Evolutionary conservation across 1,140 invertebrate genomes (phyloP).

Genomic region (Anadara kagoshimensis): DNA sequence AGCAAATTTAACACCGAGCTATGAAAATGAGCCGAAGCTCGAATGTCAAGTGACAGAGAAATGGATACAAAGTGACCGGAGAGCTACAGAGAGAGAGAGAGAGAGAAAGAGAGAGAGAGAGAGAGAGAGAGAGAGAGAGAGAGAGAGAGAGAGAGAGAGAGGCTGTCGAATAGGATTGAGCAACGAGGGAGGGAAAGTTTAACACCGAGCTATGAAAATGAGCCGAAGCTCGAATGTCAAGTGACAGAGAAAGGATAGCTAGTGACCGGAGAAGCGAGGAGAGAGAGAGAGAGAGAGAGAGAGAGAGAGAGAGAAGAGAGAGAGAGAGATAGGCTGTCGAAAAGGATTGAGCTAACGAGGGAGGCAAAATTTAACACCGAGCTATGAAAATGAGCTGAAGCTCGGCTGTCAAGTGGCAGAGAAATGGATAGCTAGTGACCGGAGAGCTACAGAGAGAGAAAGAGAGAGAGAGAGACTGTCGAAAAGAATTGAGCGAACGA

Average conservation of each 20-base stretch:
- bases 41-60: no score
- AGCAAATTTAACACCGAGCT: no score
- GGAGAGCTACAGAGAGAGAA: no score
- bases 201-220: background rate
- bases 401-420: no score
- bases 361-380: no score
- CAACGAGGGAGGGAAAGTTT: background rate
- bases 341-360: no score
- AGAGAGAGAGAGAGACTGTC: no score
- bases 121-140: background rate
- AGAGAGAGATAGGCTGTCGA: no score
- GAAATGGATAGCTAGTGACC: no score
- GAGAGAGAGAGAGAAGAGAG: slow-evolving; percentile 21
- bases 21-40: background rate
- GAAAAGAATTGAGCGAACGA: no score
- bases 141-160: slow-evolving; percentile 2
- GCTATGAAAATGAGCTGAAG: no score
- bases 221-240: background rate
- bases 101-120: background rate
- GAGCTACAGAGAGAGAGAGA: background rate
- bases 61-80: background rate
- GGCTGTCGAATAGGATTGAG: background rate
- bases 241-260: slow-evolving; percentile 13
- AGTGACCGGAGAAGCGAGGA: slow-evolving; percentile 6
- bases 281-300: slow-evolving; percentile 20